phyloP scores from a whole-genome alignment of 2,888 invertebrate species.

The Drepana falcataria region DNA sequence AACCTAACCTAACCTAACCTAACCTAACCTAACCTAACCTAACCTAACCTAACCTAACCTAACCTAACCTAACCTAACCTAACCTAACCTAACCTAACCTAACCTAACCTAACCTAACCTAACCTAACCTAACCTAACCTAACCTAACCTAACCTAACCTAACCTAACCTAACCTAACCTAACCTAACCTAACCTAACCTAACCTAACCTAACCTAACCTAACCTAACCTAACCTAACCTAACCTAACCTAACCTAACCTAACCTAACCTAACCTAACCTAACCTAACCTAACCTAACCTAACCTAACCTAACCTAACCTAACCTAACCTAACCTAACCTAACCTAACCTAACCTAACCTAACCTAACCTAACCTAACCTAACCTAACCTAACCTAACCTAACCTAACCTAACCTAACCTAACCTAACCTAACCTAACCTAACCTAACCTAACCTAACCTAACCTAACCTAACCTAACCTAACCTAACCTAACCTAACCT shows the following conservation, averaged over 20 bases:
- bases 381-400: conserved; percentile 7
- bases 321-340: conserved; percentile 10
- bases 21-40: conserved; percentile 5
- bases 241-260: conserved; percentile 8
- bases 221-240: conserved; percentile 11
- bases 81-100: conserved; percentile 7
- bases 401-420: conserved; percentile 5
- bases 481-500: too few relatives aligned
- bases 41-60: conserved; percentile 13
- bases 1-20: conserved; percentile 12
- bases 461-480: conserved; percentile 5
- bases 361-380: conserved; percentile 9
- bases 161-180: conserved; percentile 11
- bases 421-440: conserved; percentile 6
- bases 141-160: conserved; percentile 11
- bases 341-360: conserved; percentile 9
- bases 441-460: conserved; percentile 6
- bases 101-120: conserved; percentile 10
- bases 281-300: conserved; percentile 9
- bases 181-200: conserved; percentile 7
- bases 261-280: conserved; percentile 11
- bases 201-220: conserved; percentile 9
- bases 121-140: conserved; percentile 11
- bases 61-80: conserved; percentile 13
- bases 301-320: conserved; percentile 10